Evolutionary conservation across 2,888 invertebrate genomes (phyloP).

Genomic region (Tethea ocularis): DNA sequence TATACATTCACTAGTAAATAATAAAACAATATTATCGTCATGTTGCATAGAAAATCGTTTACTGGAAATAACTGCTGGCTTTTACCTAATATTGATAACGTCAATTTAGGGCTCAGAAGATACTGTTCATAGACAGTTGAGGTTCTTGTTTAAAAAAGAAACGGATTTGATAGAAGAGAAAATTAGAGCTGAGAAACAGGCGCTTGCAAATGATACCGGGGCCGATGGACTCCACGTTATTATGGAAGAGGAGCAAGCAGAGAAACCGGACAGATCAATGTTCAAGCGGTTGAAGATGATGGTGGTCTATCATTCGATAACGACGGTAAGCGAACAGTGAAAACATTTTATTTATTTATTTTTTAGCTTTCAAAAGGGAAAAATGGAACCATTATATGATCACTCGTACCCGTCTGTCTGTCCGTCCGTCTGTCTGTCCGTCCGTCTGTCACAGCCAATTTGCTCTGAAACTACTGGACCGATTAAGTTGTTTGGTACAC

Average conservation of each 20-base stretch:
- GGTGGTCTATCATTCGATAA: constrained; percentile 73
- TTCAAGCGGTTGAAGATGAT: constrained; percentile 67
- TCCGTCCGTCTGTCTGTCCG: too few species aligned
- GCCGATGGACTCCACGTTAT: constrained; percentile 17
- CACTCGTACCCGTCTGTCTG: too few species aligned
- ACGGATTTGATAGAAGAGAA: constrained; percentile 53
- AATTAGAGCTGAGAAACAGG: constrained; percentile 43
- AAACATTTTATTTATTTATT: too few species aligned
- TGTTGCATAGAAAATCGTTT: not conserved
- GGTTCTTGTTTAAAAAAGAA: constrained; percentile 64
- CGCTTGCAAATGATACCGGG: constrained; percentile 9
- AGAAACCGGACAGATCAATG: constrained; percentile 50
- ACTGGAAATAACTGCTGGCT: not conserved
- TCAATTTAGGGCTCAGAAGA: constrained; percentile 75
- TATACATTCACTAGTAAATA: too few species aligned
- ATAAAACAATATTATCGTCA: not conserved
- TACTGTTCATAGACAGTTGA: constrained; percentile 68
- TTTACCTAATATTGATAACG: too few species aligned
- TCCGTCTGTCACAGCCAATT: too few species aligned
- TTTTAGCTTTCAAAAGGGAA: too few species aligned
- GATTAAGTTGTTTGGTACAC: too few species aligned
- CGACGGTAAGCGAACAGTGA: constrained; percentile 62
- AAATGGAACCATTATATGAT: too few species aligned
- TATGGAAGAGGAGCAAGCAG: constrained; percentile 33
- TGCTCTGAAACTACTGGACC: too few species aligned